These are phyloP conservation scores for Steinernema hermaphroditum DNA, from an alignment of 2,888 invertebrate species.

Conservation along the genomic window DNA sequence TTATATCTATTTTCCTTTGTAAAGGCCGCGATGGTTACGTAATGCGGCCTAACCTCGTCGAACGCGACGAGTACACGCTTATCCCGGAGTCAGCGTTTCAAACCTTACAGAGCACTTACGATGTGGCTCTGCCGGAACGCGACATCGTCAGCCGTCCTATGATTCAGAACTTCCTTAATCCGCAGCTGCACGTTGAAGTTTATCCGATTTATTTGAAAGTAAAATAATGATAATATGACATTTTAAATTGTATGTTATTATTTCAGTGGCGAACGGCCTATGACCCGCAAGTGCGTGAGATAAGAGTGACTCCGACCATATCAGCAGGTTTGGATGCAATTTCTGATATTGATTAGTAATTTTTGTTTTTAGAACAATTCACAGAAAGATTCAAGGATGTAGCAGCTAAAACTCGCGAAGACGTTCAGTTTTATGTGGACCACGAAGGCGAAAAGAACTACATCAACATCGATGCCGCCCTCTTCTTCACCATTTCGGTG, in stretches of 20 bases:
- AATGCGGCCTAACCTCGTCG: slow-evolving; percentile 44
- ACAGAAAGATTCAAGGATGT: neutral
- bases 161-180: slow-evolving; percentile 39
- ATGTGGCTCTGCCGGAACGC: too few species aligned
- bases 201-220: slow-evolving; percentile 58
- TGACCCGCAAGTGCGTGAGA: neutral
- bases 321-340: slow-evolving; percentile 40
- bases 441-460: slow-evolving; percentile 26
- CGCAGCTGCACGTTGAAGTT: slow-evolving; percentile 45
- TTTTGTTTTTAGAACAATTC: slow-evolving; percentile 2
- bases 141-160: slow-evolving; percentile 48
- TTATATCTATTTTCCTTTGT: too few species aligned
- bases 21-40: too few species aligned
- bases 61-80: slow-evolving; percentile 45
- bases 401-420: too few species aligned
- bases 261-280: neutral
- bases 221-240: neutral
- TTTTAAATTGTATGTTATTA: neutral
- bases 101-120: slow-evolving; percentile 36
- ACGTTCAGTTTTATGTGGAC: slow-evolving; percentile 6
- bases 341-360: neutral
- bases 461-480: neutral
- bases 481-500: neutral
- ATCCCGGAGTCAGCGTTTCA: slow-evolving; percentile 47
- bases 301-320: neutral